Evolutionary conservation across 2,888 invertebrate species (phyloP), one percentile per base, ranked within the genome.

Genomic region (Pachycephus smyrnensis): DNA sequence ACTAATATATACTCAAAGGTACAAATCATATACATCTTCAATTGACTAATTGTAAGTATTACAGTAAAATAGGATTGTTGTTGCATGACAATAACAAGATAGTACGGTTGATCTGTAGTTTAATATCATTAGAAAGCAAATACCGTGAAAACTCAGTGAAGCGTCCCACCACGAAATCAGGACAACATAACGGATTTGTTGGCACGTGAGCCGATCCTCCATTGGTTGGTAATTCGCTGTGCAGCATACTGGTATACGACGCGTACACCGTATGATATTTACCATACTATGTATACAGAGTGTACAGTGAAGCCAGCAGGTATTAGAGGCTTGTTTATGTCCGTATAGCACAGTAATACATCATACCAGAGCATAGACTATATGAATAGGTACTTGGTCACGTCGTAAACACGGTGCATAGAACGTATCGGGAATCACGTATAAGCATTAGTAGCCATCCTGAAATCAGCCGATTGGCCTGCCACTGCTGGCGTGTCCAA

Each of bases 351-450:
- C 23, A 55, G 4, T 35, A 35, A 1, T 55, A 55, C 55, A 55
- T 55, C 23, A 23, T 55, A 23, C 55, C 23, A 9, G 55, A 55
- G 23, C 55, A 55, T 55, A 55, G 55, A 55, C 23, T 55, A 55
- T 55, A 55, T 23, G 55, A 55, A 15, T 55, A 55, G 55, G 23
- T 55, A 55, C 71, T 71, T 71, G 4, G 6, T 30, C 33, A 71
- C 71, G 30, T 71, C 71, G 71, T 71, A 71, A 71, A 71, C 71
- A 55, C 55, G 31, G 71, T 71, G 33, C 15, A 71, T 30, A 33
- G 11, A 71, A 71, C 93, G 95, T 84, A 93, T 94, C 55, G 6
- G 23, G 55, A 55, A 55, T 55, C 55, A 55, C 23, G 55, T 55
- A 55, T 55, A 55, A 55, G 23, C 55, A 55, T 55, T 55, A 31